phyloP scores from a whole-genome alignment of 2,797 vertebrate species.

The Chromobotia macracanthus region DNA sequence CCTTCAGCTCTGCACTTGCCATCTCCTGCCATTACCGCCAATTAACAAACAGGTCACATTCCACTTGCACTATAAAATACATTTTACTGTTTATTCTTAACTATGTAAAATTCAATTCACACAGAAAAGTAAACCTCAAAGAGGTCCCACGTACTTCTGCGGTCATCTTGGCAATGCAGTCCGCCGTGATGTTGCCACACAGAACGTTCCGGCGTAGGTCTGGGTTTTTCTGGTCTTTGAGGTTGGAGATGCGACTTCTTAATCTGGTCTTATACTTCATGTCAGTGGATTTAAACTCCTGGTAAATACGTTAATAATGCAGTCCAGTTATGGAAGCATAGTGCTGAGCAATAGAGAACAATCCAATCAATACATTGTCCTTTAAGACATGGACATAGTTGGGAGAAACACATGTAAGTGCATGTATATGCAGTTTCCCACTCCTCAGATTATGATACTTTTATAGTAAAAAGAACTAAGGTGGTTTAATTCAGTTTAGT shows the following conservation, averaged over 20 bases:
- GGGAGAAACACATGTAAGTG: too few species aligned
- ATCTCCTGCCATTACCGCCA: slow-evolving; percentile 82
- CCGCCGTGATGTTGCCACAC: slow-evolving; percentile 82
- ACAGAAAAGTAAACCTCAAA: neutral
- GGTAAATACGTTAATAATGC: slow-evolving; percentile 82
- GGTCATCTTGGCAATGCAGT: slow-evolving; percentile 80
- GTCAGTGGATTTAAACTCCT: slow-evolving; percentile 89
- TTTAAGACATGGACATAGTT: neutral
- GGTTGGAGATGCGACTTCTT: slow-evolving; percentile 92
- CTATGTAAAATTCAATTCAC: too few species aligned
- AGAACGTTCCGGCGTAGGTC: slow-evolving; percentile 89
- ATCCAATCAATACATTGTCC: neutral
- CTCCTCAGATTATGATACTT: too few species aligned
- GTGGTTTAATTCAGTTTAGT: neutral
- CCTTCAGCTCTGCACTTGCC: slow-evolving; percentile 95
- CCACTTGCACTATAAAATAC: too few species aligned
- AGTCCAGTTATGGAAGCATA: slow-evolving; percentile 64
- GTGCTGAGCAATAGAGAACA: too few species aligned
- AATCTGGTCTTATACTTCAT: slow-evolving; percentile 92
- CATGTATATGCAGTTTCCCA: too few species aligned
- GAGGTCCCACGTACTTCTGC: slow-evolving; percentile 80
- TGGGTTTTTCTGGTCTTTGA: slow-evolving; percentile 95
- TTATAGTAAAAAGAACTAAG: neutral
- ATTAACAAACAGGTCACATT: slow-evolving; percentile 20
- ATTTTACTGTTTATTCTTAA: too few species aligned